Evolutionary conservation across 2,113 vertebrate species (phyloP).

Genomic region (Perca fluviatilis): DNA sequence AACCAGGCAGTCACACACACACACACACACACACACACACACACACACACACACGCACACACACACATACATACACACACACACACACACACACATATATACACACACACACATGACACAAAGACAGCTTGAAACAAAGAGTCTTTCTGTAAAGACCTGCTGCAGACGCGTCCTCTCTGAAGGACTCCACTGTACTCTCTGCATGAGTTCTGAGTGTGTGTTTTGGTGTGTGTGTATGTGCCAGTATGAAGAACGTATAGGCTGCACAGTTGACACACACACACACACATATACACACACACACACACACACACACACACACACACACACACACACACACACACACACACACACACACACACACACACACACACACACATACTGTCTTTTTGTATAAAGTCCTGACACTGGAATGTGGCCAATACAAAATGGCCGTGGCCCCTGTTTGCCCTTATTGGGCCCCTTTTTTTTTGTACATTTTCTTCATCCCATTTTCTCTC

Average conservation of each 20-base stretch:
- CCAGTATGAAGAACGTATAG: slow-evolving; percentile 35
- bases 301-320: slow-evolving; percentile 10
- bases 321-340: slow-evolving; percentile 34
- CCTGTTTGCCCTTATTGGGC: slow-evolving; percentile 23
- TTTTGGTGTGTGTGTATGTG: slow-evolving; percentile 30
- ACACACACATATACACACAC: neutral
- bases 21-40: slow-evolving; percentile 49
- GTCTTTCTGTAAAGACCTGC: slow-evolving; percentile 73
- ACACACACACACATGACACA: slow-evolving; percentile 44
- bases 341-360: slow-evolving; percentile 30
- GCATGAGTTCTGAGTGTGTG: slow-evolving; percentile 59
- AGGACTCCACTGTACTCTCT: slow-evolving; percentile 65
- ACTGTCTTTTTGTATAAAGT: slow-evolving; percentile 51
- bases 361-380: slow-evolving; percentile 33
- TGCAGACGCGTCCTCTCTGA: slow-evolving; percentile 64
- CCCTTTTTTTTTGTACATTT: slow-evolving; percentile 19
- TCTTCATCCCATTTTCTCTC: neutral
- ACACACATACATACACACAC: slow-evolving; percentile 9
- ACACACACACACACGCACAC: slow-evolving; percentile 47
- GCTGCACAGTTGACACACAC: slow-evolving; percentile 28
- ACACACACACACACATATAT: neutral
- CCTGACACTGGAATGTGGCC: slow-evolving; percentile 62
- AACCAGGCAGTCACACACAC: slow-evolving; percentile 48
- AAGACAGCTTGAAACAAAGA: slow-evolving; percentile 75
- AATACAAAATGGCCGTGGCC: slow-evolving; percentile 30